These are phyloP conservation scores for Bradypodion pumilum DNA, from an alignment of 2,797 vertebrate species.

Conservation along the genomic window DNA sequence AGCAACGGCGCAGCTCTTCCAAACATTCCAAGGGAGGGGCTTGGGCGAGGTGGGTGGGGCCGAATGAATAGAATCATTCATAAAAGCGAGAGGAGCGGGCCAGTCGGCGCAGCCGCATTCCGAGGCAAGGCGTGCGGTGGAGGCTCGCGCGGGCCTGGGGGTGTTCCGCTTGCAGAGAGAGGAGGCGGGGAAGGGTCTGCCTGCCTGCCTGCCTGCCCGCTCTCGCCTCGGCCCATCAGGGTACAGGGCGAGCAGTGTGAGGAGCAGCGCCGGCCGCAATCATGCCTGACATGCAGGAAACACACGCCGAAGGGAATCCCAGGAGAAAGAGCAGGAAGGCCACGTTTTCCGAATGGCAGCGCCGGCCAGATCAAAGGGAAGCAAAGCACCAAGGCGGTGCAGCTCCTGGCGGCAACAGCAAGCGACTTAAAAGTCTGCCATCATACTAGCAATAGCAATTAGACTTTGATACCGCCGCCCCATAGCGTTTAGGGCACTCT, in stretches of 20 bases:
- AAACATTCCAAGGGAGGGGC: conserved; percentile 49
- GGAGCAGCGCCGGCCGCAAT: conserved; percentile 15
- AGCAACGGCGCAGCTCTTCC: conserved; percentile 54
- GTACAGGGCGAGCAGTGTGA: conserved; percentile 19
- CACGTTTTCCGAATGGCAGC: not conserved
- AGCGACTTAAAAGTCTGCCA: no score
- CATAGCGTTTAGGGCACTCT: no score
- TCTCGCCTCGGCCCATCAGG: not conserved
- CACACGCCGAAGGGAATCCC: not conserved
- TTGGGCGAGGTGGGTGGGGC: conserved; percentile 37
- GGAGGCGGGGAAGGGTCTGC: no score
- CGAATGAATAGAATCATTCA: conserved; percentile 87
- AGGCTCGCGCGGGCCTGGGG: not conserved
- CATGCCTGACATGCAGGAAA: conserved; percentile 12
- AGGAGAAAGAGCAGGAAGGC: not conserved
- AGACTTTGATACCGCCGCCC: no score
- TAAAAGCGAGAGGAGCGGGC: conserved; percentile 79
- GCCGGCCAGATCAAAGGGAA: not conserved
- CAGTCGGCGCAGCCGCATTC: conserved; percentile 81
- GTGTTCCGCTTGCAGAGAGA: not conserved
- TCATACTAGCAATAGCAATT: no score
- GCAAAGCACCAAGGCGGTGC: not conserved
- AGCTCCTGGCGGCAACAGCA: no score
- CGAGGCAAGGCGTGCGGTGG: conserved; percentile 43
- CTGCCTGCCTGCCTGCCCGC: no score